Conservation (phyloP, 2,888 invertebrate species). For the Rhimphoctona megacephalus region DNA sequence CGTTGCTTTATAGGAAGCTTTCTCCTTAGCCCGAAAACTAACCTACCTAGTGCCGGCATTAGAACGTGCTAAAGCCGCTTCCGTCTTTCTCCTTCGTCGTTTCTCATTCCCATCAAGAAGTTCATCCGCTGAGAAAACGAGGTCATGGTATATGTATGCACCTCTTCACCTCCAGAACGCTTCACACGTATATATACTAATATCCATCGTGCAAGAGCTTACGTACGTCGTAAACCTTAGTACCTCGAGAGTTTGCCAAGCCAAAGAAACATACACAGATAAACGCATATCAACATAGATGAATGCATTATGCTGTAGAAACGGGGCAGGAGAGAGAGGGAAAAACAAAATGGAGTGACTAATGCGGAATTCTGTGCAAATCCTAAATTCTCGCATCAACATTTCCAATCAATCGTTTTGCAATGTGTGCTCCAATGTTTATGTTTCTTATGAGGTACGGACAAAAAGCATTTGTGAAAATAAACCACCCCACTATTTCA, state of each 20-base stretch:
- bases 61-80: constrained; percentile 40
- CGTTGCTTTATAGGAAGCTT: constrained; percentile 39
- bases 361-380: constrained; percentile 22
- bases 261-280: constrained; percentile 29
- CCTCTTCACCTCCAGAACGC: constrained; percentile 23
- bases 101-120: constrained; percentile 47
- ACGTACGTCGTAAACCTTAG: constrained; percentile 33
- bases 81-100: constrained; percentile 3
- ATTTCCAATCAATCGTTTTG: constrained; percentile 40
- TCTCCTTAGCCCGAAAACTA: constrained; percentile 23
- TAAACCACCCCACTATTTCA: too few species aligned
- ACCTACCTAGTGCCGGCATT: constrained; percentile 28
- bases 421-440: neutral
- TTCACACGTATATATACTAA: constrained; percentile 17
- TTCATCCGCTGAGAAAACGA: constrained; percentile 49
- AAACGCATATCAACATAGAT: constrained; percentile 12
- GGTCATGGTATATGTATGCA: constrained; percentile 46
- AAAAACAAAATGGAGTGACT: constrained; percentile 12
- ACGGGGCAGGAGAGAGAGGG: constrained; percentile 21
- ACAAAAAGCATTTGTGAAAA: neutral
- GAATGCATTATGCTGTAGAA: constrained; percentile 47
- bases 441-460: neutral
- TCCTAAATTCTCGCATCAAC: constrained; percentile 25
- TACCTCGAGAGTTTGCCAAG: constrained; percentile 46
- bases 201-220: constrained; percentile 29